A percentile compares a stretch with the other conserved stretches of the same genome.
phyloP scores from a whole-genome alignment of 2,888 invertebrate genomes.

The Chrysina gloriosa region DNA sequence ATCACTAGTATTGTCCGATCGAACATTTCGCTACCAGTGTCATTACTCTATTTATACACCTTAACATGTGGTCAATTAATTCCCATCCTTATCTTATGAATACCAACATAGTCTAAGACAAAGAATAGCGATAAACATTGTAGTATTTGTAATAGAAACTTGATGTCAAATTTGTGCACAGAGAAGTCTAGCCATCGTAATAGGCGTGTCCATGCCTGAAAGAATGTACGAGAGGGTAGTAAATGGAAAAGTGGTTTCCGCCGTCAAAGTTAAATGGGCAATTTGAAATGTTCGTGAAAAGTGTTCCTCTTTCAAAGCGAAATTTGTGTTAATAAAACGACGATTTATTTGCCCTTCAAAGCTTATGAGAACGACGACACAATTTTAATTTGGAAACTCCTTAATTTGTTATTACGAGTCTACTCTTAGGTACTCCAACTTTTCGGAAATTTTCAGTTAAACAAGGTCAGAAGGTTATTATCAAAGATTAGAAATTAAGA shows the following conservation, averaged over 20 bases:
- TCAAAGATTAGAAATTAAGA: too few species aligned
- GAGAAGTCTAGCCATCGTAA: too few species aligned
- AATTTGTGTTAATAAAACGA: background rate
- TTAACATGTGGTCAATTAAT: too few species aligned
- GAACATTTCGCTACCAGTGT: too few species aligned
- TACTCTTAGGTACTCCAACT: too few species aligned
- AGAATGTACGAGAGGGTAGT: slow-evolving; percentile 21
- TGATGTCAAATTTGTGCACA: too few species aligned
- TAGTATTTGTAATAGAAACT: too few species aligned
- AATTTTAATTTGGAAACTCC: background rate
- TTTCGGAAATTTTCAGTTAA: background rate
- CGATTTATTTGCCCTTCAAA: background rate
- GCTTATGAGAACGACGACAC: background rate
- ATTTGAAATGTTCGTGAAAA: slow-evolving; percentile 16
- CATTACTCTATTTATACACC: too few species aligned
- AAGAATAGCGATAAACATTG: too few species aligned
- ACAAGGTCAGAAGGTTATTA: background rate
- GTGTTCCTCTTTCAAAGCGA: slow-evolving; percentile 5
- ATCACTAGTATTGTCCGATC: too few species aligned
- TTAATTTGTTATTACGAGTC: background rate
- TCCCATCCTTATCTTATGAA: too few species aligned
- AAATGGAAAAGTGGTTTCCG: slow-evolving; percentile 18
- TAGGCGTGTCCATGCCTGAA: background rate
- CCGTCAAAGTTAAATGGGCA: slow-evolving; percentile 9
- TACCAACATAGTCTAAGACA: too few species aligned